These are phyloP conservation scores for Hydraecia micacea DNA, from an alignment of 2,888 invertebrate genomes.

Conservation along the genomic window DNA sequence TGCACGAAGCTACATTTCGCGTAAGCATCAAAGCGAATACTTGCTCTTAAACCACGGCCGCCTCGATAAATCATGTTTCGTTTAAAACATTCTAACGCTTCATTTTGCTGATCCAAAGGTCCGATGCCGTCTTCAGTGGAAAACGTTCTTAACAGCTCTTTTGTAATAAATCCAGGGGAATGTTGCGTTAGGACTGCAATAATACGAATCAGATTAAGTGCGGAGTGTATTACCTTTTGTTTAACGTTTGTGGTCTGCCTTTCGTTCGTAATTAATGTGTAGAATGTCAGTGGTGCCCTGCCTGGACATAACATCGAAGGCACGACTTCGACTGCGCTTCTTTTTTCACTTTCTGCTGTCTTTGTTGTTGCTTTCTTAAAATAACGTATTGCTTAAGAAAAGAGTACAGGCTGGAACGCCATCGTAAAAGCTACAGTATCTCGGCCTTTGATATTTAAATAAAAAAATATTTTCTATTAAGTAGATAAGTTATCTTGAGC, in stretches of 20 bases:
- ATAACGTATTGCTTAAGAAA: conserved; percentile 54
- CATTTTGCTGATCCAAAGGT: conserved; percentile 83
- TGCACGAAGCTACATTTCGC: conserved; percentile 84
- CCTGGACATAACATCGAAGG: conserved; percentile 63
- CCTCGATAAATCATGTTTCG: conserved; percentile 81
- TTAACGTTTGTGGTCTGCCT: conserved; percentile 75
- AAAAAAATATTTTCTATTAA: conserved; percentile 24
- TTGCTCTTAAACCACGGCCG: conserved; percentile 76
- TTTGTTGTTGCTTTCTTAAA: conserved; percentile 48
- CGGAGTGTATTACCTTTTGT: conserved; percentile 83
- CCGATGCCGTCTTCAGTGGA: conserved; percentile 78
- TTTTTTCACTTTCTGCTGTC: conserved; percentile 57
- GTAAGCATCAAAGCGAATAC: conserved; percentile 84
- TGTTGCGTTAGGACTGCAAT: conserved; percentile 85
- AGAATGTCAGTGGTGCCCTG: conserved; percentile 66
- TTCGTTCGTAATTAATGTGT: conserved; percentile 81
- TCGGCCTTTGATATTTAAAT: conserved; percentile 37
- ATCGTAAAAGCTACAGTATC: conserved; percentile 31
- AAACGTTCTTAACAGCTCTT: conserved; percentile 84
- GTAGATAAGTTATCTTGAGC: conserved; percentile 31
- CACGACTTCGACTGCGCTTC: conserved; percentile 63
- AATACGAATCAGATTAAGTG: conserved; percentile 86
- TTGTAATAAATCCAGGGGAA: conserved; percentile 86
- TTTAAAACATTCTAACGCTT: conserved; percentile 81
- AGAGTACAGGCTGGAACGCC: conserved; percentile 15